These are phyloP conservation scores for Tenthredo notha DNA, from an alignment of 2,888 invertebrate species.

Conservation along the genomic window DNA sequence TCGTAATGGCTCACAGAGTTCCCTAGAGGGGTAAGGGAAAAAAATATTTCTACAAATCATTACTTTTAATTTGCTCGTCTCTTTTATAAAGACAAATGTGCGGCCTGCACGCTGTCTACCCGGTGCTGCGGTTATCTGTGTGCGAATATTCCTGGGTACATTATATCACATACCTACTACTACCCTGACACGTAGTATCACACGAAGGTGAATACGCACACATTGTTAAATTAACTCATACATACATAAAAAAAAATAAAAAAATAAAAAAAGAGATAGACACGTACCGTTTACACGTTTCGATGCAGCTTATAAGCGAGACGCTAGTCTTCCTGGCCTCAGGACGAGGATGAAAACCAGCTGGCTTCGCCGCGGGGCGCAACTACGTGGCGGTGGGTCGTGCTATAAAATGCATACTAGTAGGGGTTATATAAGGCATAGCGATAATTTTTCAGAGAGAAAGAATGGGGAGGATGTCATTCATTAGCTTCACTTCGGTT, in stretches of 20 bases:
- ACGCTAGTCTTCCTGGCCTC: slow-evolving; percentile 8
- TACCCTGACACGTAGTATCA: neutral
- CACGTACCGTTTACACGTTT: slow-evolving; percentile 34
- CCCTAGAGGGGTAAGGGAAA: slow-evolving; percentile 66
- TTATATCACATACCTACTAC: neutral
- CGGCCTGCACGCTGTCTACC: slow-evolving; percentile 21
- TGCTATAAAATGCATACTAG: slow-evolving; percentile 55
- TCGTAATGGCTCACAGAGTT: slow-evolving; percentile 73
- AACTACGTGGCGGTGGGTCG: slow-evolving; percentile 56
- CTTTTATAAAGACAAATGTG: slow-evolving; percentile 74
- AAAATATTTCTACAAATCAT: slow-evolving; percentile 78
- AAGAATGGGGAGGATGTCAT: slow-evolving; percentile 75
- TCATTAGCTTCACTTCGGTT: slow-evolving; percentile 77
- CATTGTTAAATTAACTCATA: neutral
- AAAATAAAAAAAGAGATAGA: neutral
- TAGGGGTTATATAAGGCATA: slow-evolving; percentile 62
- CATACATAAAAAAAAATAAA: no score
- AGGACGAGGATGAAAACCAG: slow-evolving; percentile 51
- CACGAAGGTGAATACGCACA: neutral
- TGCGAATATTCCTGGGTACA: slow-evolving; percentile 8
- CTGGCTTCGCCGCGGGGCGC: slow-evolving; percentile 55
- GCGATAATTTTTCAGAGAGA: slow-evolving; percentile 77
- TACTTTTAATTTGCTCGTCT: slow-evolving; percentile 77
- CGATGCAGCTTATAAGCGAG: slow-evolving; percentile 10
- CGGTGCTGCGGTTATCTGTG: slow-evolving; percentile 7